A percentile compares a stretch with the other conserved stretches of the same genome.
These are phyloP conservation scores for Tylochromis polylepis DNA, from an alignment of 2,113 vertebrate species.

Conservation along the genomic window DNA sequence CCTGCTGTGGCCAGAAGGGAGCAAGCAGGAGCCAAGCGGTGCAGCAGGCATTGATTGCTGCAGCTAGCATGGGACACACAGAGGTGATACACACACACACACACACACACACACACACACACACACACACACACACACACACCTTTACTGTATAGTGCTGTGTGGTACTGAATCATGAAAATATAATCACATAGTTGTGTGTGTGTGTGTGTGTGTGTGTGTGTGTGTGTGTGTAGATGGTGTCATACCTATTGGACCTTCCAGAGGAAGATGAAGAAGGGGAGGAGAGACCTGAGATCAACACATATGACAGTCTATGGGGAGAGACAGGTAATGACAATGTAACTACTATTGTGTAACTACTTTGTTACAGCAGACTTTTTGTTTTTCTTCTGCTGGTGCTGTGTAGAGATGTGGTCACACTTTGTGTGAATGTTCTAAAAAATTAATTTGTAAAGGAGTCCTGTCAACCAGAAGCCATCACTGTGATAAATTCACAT, in stretches of 20 bases:
- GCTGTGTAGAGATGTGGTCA: too few relatives aligned
- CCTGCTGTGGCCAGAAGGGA: slow-evolving; percentile 83
- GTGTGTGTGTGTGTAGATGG: slow-evolving; percentile 71
- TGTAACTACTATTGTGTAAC: neutral
- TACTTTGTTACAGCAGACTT: neutral
- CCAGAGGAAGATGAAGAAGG: slow-evolving; percentile 91
- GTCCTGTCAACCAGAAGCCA: neutral
- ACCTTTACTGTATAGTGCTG: neutral
- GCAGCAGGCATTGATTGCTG: slow-evolving; percentile 90
- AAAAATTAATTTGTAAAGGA: too few relatives aligned
- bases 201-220: neutral
- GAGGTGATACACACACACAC: slow-evolving; percentile 73
- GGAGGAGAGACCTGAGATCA: slow-evolving; percentile 90
- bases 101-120: neutral
- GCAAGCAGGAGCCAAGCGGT: slow-evolving; percentile 88
- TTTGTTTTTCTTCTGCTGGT: neutral
- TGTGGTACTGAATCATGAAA: neutral
- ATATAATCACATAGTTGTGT: neutral
- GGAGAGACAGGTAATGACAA: slow-evolving; percentile 88
- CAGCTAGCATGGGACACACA: slow-evolving; percentile 90
- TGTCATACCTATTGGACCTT: slow-evolving; percentile 90
- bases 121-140: too few relatives aligned
- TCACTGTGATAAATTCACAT: neutral
- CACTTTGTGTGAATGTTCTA: too few relatives aligned
- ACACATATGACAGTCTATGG: slow-evolving; percentile 93